phyloP scores from a whole-genome alignment of 2,888 invertebrate species.

The Dicycla oo region DNA sequence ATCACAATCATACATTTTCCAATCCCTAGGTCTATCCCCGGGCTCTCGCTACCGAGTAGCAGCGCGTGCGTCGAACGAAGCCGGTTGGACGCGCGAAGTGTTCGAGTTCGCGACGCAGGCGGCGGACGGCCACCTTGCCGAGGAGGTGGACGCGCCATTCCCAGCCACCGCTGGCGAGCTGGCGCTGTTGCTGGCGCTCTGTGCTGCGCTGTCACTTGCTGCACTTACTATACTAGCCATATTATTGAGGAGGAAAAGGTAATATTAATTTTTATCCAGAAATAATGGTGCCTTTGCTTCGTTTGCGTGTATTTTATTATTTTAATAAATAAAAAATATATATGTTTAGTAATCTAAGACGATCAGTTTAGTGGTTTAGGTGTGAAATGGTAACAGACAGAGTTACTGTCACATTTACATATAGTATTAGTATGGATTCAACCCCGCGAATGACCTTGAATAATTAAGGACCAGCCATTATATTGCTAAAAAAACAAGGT shows the following conservation, averaged over 20 bases:
- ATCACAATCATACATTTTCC: neutral
- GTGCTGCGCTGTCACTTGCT: constrained; percentile 90
- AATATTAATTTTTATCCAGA: constrained; percentile 26
- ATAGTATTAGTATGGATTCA: too few species aligned
- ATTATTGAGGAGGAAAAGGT: constrained; percentile 89
- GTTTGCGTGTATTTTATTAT: too few species aligned
- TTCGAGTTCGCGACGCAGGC: constrained; percentile 91
- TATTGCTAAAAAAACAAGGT: neutral
- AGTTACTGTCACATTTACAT: too few species aligned
- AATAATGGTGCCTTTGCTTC: neutral
- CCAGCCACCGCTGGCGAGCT: constrained; percentile 87
- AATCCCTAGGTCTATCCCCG: constrained; percentile 83
- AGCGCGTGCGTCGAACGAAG: constrained; percentile 91
- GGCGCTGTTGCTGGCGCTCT: constrained; percentile 87
- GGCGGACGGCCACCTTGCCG: constrained; percentile 88
- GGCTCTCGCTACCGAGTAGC: constrained; percentile 91
- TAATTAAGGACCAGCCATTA: too few species aligned
- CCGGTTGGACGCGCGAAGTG: constrained; percentile 91
- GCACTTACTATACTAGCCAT: constrained; percentile 91
- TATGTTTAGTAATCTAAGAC: too few species aligned
- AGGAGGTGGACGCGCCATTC: constrained; percentile 86
- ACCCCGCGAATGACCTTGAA: too few species aligned
- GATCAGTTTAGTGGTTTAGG: too few species aligned
- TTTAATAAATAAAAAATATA: too few species aligned
- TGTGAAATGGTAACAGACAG: too few species aligned